Conservation (phyloP, 2,797 vertebrate genomes). For the Anas acuta region DNA sequence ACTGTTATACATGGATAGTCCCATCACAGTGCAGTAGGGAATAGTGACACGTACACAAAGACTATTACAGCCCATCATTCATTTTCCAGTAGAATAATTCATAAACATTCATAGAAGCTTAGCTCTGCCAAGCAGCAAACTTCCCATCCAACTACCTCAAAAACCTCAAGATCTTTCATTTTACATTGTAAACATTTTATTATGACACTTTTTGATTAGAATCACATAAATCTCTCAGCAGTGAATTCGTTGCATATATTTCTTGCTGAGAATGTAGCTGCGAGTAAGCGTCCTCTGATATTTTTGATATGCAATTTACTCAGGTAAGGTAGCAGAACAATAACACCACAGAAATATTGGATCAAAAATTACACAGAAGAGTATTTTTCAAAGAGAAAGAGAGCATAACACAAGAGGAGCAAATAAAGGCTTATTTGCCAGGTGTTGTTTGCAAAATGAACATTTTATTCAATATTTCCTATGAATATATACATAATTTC, state of each 20-base stretch:
- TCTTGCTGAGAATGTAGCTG: constrained; percentile 17
- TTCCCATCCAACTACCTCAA: not conserved
- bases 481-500: no score
- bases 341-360: not conserved
- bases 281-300: not conserved
- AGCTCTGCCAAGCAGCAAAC: constrained; percentile 21
- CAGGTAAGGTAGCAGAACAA: constrained; percentile 5
- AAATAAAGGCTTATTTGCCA: constrained; percentile 14
- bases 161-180: constrained; percentile 57
- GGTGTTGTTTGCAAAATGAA: constrained; percentile 2
- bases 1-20: constrained; percentile 41
- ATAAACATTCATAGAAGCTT: constrained; percentile 57
- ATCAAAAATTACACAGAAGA: constrained; percentile 1
- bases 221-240: constrained; percentile 19
- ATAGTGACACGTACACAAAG: constrained; percentile 33
- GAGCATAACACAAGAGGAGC: not conserved
- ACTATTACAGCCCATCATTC: constrained; percentile 38
- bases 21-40: constrained; percentile 6
- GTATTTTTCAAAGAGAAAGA: constrained; percentile 27
- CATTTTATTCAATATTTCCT: constrained; percentile 28
- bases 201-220: constrained; percentile 37
- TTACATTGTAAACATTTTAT: constrained; percentile 59
- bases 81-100: constrained; percentile 68
- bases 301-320: constrained; percentile 1
- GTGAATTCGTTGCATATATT: constrained; percentile 11